Percentiles rank a stretch among this genome's conserved stretches.
phyloP scores from a whole-genome alignment of 2,113 vertebrate species.

The Engystomops pustulosus region DNA sequence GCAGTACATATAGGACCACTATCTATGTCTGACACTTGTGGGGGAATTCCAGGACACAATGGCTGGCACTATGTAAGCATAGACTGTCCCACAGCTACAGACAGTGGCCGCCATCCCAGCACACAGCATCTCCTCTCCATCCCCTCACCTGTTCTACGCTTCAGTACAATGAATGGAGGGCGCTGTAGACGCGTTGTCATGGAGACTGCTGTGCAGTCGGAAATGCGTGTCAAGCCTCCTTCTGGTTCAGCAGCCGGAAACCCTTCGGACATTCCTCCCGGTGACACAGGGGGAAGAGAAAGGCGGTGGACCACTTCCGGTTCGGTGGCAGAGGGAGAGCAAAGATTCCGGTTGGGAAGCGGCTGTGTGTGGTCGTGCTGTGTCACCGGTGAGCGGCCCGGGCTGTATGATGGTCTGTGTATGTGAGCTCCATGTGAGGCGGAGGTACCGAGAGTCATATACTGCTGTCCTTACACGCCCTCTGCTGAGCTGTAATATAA shows the following conservation, averaged over 20 bases:
- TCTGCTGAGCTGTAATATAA: too few relatives aligned
- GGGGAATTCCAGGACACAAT: too few relatives aligned
- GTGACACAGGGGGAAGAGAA: slow-evolving; percentile 27
- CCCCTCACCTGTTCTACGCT: slow-evolving; percentile 31
- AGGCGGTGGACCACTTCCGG: slow-evolving; percentile 37
- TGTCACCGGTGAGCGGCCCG: background rate
- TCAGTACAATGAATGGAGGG: background rate
- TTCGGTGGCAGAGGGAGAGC: background rate
- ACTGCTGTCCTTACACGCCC: too few relatives aligned
- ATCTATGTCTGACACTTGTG: too few relatives aligned
- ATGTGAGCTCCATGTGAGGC: too few relatives aligned
- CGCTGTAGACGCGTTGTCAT: slow-evolving; percentile 14
- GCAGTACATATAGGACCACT: too few relatives aligned
- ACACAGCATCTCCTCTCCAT: background rate
- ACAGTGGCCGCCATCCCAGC: too few relatives aligned
- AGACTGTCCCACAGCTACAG: background rate
- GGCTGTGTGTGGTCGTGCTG: too few relatives aligned
- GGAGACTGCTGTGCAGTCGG: slow-evolving; percentile 8
- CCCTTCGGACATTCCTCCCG: background rate
- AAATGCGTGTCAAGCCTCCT: slow-evolving; percentile 35
- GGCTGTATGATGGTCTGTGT: too few relatives aligned
- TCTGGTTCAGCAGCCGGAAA: background rate
- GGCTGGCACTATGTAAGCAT: too few relatives aligned
- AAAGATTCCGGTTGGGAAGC: slow-evolving; percentile 7
- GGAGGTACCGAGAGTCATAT: too few relatives aligned